These are phyloP conservation scores for Micromussa lordhowensis DNA, from an alignment of 92 coral and sea anemone genomes.

Conservation along the genomic window DNA sequence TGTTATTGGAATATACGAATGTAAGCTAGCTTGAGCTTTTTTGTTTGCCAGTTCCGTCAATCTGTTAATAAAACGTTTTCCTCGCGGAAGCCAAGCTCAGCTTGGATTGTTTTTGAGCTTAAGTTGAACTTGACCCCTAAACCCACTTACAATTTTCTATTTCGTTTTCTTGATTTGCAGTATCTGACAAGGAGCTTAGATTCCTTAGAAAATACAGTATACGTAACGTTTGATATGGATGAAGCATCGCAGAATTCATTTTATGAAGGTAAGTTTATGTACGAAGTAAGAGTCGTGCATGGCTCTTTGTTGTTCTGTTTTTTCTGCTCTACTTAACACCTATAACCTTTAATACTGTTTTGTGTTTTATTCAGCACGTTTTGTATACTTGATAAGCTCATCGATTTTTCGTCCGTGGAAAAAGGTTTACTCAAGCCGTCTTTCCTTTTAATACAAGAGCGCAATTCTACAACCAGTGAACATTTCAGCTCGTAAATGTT, in stretches of 20 bases:
- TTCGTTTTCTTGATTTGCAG: neutral
- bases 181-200: neutral
- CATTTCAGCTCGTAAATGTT: no score
- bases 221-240: slow-evolving; percentile 7
- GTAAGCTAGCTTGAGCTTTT: no score
- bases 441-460: no score
- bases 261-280: slow-evolving; percentile 34
- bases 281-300: no score
- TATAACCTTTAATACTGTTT: no score
- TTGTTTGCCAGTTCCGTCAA: neutral
- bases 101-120: neutral
- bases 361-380: no score
- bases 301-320: no score
- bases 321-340: no score
- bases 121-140: neutral
- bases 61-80: neutral
- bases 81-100: neutral
- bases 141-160: neutral
- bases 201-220: neutral
- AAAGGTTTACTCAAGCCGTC: neutral
- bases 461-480: no score
- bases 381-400: neutral
- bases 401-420: neutral
- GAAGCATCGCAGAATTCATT: slow-evolving; percentile 29
- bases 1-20: neutral